Evolutionary conservation across 2,113 vertebrate genomes (phyloP).

Genomic region (Piprites chloris): DNA sequence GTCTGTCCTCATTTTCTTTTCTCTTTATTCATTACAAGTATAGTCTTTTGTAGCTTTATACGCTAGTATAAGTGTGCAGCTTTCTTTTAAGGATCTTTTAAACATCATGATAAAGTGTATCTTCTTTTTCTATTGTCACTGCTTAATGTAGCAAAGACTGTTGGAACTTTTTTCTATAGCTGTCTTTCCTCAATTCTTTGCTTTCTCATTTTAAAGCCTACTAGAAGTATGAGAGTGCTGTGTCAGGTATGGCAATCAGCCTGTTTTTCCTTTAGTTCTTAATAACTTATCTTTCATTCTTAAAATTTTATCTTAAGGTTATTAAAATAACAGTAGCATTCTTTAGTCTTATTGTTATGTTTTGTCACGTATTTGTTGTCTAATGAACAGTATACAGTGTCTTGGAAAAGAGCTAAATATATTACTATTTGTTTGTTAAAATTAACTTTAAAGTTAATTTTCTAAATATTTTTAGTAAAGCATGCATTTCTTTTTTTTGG

Average conservation of each 20-base stretch:
- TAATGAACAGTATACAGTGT: not conserved
- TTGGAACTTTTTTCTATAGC: constrained; percentile 68
- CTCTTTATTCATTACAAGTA: not conserved
- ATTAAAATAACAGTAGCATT: constrained; percentile 5
- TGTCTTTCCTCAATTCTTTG: constrained; percentile 90
- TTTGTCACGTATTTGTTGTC: not conserved
- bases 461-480: not conserved
- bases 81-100: constrained; percentile 3
- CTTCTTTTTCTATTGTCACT: constrained; percentile 25
- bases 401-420: not conserved
- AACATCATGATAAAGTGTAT: not conserved
- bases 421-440: not conserved
- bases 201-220: constrained; percentile 97
- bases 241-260: constrained; percentile 95
- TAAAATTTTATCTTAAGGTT: not conserved
- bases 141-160: constrained; percentile 48
- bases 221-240: constrained; percentile 99
- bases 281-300: constrained; percentile 6
- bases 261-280: constrained; percentile 78
- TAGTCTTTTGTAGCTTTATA: not conserved
- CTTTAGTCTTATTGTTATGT: not conserved
- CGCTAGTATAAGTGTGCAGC: not conserved
- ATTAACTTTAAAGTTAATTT: not conserved
- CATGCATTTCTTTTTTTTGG: constrained; percentile 5
- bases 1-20: not conserved